Evolutionary conservation across 2,113 vertebrate species (phyloP).

Genomic region (Hassar affinis): DNA sequence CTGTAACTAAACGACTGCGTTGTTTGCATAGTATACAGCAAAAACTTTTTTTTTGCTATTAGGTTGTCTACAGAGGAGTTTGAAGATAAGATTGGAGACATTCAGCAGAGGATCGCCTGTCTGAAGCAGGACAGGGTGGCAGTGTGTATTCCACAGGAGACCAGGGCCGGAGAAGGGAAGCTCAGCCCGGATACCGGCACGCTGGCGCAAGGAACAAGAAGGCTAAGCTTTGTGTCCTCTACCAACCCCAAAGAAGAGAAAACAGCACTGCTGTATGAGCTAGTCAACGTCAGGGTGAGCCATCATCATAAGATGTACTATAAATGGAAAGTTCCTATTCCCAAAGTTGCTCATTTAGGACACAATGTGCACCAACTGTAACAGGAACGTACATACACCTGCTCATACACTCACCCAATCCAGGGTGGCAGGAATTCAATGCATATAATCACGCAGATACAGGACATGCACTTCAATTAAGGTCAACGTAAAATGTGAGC

Average conservation of each 20-base stretch:
- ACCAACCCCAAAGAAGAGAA: constrained; percentile 71
- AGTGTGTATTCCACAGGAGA: constrained; percentile 69
- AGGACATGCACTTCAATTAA: background rate
- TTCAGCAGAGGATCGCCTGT: constrained; percentile 67
- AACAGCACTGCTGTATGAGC: constrained; percentile 72
- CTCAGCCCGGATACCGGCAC: constrained; percentile 61
- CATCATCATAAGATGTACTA: constrained; percentile 7
- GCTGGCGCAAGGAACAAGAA: constrained; percentile 56
- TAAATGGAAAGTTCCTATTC: background rate
- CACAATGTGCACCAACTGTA: background rate
- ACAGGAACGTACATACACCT: background rate
- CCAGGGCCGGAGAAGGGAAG: constrained; percentile 41
- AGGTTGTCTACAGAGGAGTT: constrained; percentile 47
- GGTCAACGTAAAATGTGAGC: background rate
- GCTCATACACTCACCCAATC: background rate
- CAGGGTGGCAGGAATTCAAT: background rate
- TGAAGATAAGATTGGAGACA: constrained; percentile 63
- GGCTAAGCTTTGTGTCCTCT: constrained; percentile 47
- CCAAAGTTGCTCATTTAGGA: background rate
- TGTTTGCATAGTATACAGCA: background rate
- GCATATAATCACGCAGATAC: background rate
- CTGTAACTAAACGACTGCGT: background rate
- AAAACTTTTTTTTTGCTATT: constrained; percentile 23
- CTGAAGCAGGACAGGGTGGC: constrained; percentile 73
- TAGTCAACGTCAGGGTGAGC: constrained; percentile 78